Conservation (phyloP, 1,140 invertebrate species). For the Spodoptera frugiperda region DNA sequence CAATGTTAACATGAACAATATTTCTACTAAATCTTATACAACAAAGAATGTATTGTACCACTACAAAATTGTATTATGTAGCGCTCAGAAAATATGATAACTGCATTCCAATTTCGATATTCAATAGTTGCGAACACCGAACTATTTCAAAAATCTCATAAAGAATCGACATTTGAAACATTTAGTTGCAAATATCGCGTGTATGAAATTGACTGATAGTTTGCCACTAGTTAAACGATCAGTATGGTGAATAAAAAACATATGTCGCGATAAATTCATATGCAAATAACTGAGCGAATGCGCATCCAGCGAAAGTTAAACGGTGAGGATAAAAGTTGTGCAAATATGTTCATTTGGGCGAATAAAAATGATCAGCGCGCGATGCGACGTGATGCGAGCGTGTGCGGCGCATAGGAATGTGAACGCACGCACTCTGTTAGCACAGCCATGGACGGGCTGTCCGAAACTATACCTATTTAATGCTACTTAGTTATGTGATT, state of each 20-base stretch:
- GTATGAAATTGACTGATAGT: slow-evolving; percentile 52
- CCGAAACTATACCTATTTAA: slow-evolving; percentile 22
- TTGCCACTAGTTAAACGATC: slow-evolving; percentile 65
- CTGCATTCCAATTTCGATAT: slow-evolving; percentile 41
- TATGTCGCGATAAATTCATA: slow-evolving; percentile 76
- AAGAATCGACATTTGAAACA: slow-evolving; percentile 17
- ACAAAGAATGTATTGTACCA: slow-evolving; percentile 32
- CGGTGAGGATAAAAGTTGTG: slow-evolving; percentile 69
- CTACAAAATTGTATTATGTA: slow-evolving; percentile 43
- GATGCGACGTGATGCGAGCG: slow-evolving; percentile 34
- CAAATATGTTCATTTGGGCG: slow-evolving; percentile 68
- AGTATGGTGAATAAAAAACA: slow-evolving; percentile 69
- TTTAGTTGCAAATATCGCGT: slow-evolving; percentile 36
- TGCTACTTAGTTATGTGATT: too few species aligned
- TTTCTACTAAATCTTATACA: slow-evolving; percentile 33
- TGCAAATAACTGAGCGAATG: slow-evolving; percentile 73
- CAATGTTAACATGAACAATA: slow-evolving; percentile 24
- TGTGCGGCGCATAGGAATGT: slow-evolving; percentile 30
- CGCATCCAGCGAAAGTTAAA: slow-evolving; percentile 68
- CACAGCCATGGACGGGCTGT: slow-evolving; percentile 5
- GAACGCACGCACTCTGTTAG: slow-evolving; percentile 32
- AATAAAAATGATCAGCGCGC: slow-evolving; percentile 61
- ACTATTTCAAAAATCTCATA: slow-evolving; percentile 44
- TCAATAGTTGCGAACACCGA: slow-evolving; percentile 39
- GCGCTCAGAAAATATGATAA: slow-evolving; percentile 41